phyloP scores from a whole-genome alignment of 2,113 vertebrate genomes.

The Varanus salvator region DNA sequence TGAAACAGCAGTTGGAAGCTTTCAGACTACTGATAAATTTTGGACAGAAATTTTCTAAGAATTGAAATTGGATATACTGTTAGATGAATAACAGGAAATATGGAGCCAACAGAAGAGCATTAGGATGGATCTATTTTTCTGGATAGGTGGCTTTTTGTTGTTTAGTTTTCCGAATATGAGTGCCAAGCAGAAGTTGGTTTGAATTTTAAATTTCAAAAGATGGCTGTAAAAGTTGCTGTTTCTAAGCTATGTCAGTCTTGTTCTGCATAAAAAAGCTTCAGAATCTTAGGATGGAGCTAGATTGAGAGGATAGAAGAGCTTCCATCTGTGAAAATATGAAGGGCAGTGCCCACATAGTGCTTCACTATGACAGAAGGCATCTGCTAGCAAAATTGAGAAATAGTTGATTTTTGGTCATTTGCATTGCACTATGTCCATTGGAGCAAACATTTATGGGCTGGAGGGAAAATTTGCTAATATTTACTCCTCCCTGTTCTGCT shows the following conservation, averaged over 20 bases:
- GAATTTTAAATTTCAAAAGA: neutral
- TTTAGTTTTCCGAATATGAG: neutral
- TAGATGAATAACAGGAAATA: slow-evolving; percentile 13
- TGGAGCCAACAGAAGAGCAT: neutral
- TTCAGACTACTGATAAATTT: slow-evolving; percentile 13
- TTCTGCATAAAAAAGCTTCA: neutral
- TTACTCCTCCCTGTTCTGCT: neutral
- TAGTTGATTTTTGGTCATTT: neutral
- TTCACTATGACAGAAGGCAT: neutral
- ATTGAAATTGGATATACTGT: slow-evolving; percentile 17
- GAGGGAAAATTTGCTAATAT: neutral
- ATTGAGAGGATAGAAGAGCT: neutral
- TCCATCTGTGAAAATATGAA: neutral
- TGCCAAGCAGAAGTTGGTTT: slow-evolving; percentile 7
- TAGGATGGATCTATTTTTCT: neutral
- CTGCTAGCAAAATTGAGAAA: too few species aligned
- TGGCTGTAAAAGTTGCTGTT: neutral
- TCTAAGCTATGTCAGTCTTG: neutral
- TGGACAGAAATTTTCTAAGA: slow-evolving; percentile 1
- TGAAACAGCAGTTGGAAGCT: slow-evolving; percentile 2
- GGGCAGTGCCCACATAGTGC: neutral
- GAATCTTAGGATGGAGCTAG: neutral
- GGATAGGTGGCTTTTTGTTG: slow-evolving; percentile 6
- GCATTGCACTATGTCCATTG: neutral
- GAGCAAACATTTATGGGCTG: too few species aligned